These are phyloP conservation scores for Phallusia fumigata DNA, from an alignment of 23 tunicate species.

Conservation along the genomic window DNA sequence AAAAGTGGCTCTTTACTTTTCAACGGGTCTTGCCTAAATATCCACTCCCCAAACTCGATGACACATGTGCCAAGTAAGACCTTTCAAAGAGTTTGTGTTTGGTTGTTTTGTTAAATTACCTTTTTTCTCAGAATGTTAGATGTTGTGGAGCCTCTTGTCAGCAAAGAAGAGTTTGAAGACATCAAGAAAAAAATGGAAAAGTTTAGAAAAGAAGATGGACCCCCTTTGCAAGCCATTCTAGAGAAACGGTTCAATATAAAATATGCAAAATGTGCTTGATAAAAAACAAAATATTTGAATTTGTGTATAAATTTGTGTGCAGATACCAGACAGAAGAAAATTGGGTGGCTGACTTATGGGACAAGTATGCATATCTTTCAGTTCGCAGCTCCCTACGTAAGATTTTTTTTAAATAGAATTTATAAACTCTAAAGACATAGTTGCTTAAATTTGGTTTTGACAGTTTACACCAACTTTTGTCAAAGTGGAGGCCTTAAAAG, in stretches of 20 bases:
- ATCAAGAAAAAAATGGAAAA: constrained; percentile 59
- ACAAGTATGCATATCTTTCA: constrained; percentile 78
- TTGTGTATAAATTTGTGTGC: neutral
- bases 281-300: neutral
- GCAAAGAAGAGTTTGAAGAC: constrained; percentile 51
- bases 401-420: neutral
- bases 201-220: constrained; percentile 70
- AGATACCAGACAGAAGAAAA: constrained; percentile 76
- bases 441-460: neutral
- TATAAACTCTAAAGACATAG: neutral
- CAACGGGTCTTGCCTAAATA: constrained; percentile 91
- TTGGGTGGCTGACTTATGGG: constrained; percentile 97
- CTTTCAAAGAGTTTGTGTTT: neutral
- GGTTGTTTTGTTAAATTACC: neutral
- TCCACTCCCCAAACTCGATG: constrained; percentile 72
- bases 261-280: neutral
- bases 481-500: constrained; percentile 50
- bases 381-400: constrained; percentile 48
- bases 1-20: constrained; percentile 47
- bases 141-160: constrained; percentile 69
- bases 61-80: constrained; percentile 76
- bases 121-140: constrained; percentile 39
- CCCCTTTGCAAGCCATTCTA: constrained; percentile 46
- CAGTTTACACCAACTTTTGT: constrained; percentile 87
- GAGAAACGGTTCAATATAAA: constrained; percentile 49